These are phyloP conservation scores for Heliothis peltigera DNA, from an alignment of 2,888 invertebrate genomes.

Conservation along the genomic window DNA sequence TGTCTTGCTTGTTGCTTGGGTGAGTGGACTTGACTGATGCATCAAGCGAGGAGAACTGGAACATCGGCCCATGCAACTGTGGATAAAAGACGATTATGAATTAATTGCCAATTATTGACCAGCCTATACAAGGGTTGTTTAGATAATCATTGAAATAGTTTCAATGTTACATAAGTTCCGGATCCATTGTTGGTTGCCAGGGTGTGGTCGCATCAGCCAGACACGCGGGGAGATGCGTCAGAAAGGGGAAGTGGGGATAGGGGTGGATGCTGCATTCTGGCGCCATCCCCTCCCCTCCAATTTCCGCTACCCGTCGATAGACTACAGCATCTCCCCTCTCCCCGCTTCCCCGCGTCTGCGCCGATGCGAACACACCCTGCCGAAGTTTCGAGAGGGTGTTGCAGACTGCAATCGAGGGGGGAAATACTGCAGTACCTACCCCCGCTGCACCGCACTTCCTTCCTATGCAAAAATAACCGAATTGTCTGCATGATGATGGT, in stretches of 20 bases:
- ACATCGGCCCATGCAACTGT: not conserved
- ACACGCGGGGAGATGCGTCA: not conserved
- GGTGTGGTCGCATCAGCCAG: not conserved
- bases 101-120: not conserved
- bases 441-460: not conserved
- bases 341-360: not conserved
- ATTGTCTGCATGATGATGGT: too few relatives aligned
- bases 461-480: too few relatives aligned
- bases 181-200: not conserved
- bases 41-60: constrained; percentile 14
- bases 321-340: not conserved
- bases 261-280: not conserved
- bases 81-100: not conserved
- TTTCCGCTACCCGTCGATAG: not conserved
- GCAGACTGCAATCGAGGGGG: too few relatives aligned
- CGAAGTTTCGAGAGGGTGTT: not conserved
- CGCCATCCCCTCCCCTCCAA: not conserved
- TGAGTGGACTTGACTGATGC: constrained; percentile 29
- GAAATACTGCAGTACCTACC: not conserved
- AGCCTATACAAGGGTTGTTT: too few relatives aligned
- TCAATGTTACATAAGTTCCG: too few relatives aligned
- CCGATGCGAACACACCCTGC: too few relatives aligned
- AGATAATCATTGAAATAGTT: too few relatives aligned
- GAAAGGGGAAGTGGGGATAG: not conserved
- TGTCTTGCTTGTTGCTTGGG: constrained; percentile 25